Conservation (phyloP, 2,113 vertebrate species). For the Notothenia rossii region DNA sequence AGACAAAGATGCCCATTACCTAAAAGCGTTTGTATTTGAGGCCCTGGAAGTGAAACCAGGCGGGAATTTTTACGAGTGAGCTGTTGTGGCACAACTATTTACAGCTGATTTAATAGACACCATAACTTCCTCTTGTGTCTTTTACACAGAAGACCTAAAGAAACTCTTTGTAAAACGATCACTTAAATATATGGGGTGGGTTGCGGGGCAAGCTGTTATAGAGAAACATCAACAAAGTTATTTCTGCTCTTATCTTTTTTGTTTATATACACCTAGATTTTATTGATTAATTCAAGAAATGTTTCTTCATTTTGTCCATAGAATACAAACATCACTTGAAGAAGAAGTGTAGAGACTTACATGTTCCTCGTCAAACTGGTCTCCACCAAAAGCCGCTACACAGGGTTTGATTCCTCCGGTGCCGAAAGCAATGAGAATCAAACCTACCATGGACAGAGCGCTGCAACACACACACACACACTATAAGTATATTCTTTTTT, state of each 20-base stretch:
- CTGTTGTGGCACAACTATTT: too few relatives aligned
- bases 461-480: slow-evolving; percentile 61
- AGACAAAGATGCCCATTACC: too few relatives aligned
- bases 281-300: not conserved
- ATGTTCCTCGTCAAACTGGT: slow-evolving; percentile 95
- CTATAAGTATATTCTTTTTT: too few relatives aligned
- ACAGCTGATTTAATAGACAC: not conserved
- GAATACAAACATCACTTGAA: not conserved
- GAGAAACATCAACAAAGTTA: too few relatives aligned
- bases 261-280: too few relatives aligned
- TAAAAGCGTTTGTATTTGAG: too few relatives aligned
- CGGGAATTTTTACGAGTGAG: too few relatives aligned
- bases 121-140: not conserved
- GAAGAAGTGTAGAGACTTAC: slow-evolving; percentile 82
- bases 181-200: too few relatives aligned
- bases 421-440: slow-evolving; percentile 94
- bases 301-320: not conserved
- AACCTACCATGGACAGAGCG: slow-evolving; percentile 89
- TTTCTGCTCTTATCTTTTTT: too few relatives aligned
- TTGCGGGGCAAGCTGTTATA: not conserved
- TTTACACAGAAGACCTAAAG: too few relatives aligned
- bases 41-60: too few relatives aligned
- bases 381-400: slow-evolving; percentile 96
- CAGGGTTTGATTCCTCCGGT: slow-evolving; percentile 99
- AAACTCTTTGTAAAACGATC: too few relatives aligned